Base-by-base conservation (phyloP, 1,140 invertebrate species). In the Drosophila jambulina region DNA sequence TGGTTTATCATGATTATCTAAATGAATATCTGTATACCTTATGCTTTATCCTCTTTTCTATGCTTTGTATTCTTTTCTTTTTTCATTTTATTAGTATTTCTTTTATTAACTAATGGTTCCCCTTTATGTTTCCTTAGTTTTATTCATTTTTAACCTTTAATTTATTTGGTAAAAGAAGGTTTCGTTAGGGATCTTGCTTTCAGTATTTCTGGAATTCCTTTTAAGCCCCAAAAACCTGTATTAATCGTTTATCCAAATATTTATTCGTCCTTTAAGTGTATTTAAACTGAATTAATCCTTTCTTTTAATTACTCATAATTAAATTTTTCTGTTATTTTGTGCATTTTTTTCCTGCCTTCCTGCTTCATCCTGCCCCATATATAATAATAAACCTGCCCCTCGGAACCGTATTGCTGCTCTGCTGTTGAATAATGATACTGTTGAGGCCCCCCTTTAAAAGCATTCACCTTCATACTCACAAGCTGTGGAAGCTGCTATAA, bases 401-500 rank as follows among this genome's bases (percentile, higher is more conserved):
- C 6, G 12, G 27, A 7, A 29, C 15, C 49, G 9, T 38, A 27
- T 15, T 70, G 67, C 67, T 70, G 67, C 67, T 56, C 62, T 70
- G 67, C 67, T 62, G 32, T n/a, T 23, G 29, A 38, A 23, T 63
- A 38, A 17, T 36, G 13, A 38, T 38, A 38, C 8, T 29, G 48
- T 67, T 32, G 36, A 65, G 67, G 36, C 21, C 15, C 17, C 21
- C 1, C 13, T 15, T 54, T 9, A 54, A 4, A 21, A 36, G 12
- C 43, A 25, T 43, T 69, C 48, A 54, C 58, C 19, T 45, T 54
- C 27, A 54, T 42, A 27, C 19, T 54, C 63, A 70, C 48, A 63
- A 40, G 63, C 67, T 70, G 53, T 38, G 63, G 32, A 68, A 54
- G 63, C 67, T 70, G 67, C 67, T 70, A 23, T 2, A 53, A 34